Evolutionary conservation across 64 coral and sea anemone species (phyloP), one percentile per base, ranked within the genome.

Genomic region (Catalaphyllia jardinei): DNA sequence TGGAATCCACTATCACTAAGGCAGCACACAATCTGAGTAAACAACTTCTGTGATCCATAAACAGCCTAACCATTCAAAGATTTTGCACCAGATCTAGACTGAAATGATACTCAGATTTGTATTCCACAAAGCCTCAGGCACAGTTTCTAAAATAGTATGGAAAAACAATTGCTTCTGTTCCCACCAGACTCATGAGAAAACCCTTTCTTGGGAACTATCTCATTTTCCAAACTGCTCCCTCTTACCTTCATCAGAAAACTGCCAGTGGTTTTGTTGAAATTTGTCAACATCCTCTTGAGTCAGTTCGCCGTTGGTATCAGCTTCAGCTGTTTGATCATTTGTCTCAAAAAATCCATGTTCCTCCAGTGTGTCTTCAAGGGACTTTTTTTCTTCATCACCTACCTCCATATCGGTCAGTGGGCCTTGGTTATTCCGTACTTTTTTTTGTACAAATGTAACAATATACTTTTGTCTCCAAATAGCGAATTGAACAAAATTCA

Each of bases 171-270:
- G 15, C 15, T 14, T 57, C 15, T 57, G 10, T 57, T 57, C 15
- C 54, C 12, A 57, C 54, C 1, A 57, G 54, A 12, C 10, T 57
- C 54, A 57, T 57, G 10, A 67, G 19, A 25, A 67, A 67, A 24
- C 0, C 8, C 19, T 22, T n/a, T 22, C 63, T 25, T 22, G 15
- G 54, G 10, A 12, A 24, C 19, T 67, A 2, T 69, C 4, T 69
- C 4, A 25, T 25, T 69, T 69, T 69, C 25, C 20, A 69, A 22
- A 69, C 65, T 69, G 11, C 24, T 25, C 19, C 2, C 31, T 49
- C 35, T 46, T 71, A 85, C 81, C 81, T 85, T 85, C 81, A 71
- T 85, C 81, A 67, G 81, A 85, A 69, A 85, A 85, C 28, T 85
- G 81, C 81, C 81, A 85, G 25, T 85, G 62, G 81, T 85, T 85